Evolutionary conservation across 1,140 invertebrate species (phyloP).

Genomic region (Rhopalosiphum maidis): DNA sequence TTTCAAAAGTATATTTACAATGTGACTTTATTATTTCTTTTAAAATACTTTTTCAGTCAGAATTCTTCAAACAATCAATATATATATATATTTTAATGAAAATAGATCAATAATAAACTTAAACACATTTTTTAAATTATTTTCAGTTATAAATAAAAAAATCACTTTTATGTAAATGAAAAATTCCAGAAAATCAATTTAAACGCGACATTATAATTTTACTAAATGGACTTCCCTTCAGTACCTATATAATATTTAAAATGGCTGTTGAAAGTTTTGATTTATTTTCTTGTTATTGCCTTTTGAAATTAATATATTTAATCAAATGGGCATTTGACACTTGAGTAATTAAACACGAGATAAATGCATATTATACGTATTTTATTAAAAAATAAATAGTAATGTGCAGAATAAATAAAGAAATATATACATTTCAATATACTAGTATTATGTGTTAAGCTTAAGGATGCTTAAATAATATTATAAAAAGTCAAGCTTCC

Average conservation of each 20-base stretch:
- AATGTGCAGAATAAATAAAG: no score
- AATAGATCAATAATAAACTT: constrained; percentile 1
- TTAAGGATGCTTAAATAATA: constrained; percentile 6
- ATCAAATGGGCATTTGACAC: background rate
- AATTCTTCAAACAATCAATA: background rate
- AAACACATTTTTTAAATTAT: background rate
- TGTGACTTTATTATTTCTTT: background rate
- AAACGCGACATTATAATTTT: background rate
- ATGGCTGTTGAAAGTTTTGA: background rate
- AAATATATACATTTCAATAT: background rate
- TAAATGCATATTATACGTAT: background rate
- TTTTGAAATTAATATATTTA: background rate
- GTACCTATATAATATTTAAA: background rate
- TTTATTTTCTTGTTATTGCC: constrained; percentile 1
- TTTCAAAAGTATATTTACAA: background rate
- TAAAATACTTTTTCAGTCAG: background rate
- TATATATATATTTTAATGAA: background rate
- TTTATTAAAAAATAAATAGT: background rate
- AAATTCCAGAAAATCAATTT: background rate
- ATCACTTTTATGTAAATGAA: background rate
- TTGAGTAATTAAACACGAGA: background rate
- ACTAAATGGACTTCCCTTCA: background rate
- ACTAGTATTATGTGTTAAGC: background rate
- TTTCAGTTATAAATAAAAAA: background rate
- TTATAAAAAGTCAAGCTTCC: background rate